A percentile compares a stretch with the other conserved stretches of the same genome.
Evolutionary conservation across 2,888 invertebrate species (phyloP).

Genomic region (Chaetogeoica ovagalla): DNA sequence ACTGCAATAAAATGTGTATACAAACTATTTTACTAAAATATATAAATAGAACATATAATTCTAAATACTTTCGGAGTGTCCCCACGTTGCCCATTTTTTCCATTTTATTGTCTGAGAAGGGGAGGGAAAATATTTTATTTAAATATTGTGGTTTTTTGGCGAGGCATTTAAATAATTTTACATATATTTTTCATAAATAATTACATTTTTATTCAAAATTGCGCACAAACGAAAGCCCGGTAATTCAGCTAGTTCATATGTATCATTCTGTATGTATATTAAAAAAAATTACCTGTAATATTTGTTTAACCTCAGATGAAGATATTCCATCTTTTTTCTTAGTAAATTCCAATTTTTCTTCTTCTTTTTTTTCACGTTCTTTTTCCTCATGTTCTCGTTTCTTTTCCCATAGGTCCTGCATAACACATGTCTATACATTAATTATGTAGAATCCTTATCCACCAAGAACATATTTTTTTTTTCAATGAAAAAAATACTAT

Average conservation of each 20-base stretch:
- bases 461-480: background rate
- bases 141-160: too few relatives aligned
- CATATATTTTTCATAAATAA: too few relatives aligned
- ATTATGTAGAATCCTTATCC: background rate
- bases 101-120: too few relatives aligned
- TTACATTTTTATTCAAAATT: too few relatives aligned
- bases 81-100: too few relatives aligned
- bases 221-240: too few relatives aligned
- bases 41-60: too few relatives aligned
- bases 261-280: background rate
- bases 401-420: slow-evolving; percentile 75
- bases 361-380: slow-evolving; percentile 75
- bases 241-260: too few relatives aligned
- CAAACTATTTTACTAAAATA: too few relatives aligned
- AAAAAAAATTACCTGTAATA: slow-evolving; percentile 72
- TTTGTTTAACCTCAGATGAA: slow-evolving; percentile 94
- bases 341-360: slow-evolving; percentile 81
- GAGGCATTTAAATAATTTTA: too few relatives aligned
- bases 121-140: too few relatives aligned
- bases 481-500: background rate
- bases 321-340: slow-evolving; percentile 95
- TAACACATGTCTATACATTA: slow-evolving; percentile 31
- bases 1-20: too few relatives aligned
- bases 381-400: slow-evolving; percentile 74
- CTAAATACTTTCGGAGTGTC: background rate